Base-by-base conservation (phyloP, 2,113 vertebrate genomes). In the Scalopus aquaticus region DNA sequence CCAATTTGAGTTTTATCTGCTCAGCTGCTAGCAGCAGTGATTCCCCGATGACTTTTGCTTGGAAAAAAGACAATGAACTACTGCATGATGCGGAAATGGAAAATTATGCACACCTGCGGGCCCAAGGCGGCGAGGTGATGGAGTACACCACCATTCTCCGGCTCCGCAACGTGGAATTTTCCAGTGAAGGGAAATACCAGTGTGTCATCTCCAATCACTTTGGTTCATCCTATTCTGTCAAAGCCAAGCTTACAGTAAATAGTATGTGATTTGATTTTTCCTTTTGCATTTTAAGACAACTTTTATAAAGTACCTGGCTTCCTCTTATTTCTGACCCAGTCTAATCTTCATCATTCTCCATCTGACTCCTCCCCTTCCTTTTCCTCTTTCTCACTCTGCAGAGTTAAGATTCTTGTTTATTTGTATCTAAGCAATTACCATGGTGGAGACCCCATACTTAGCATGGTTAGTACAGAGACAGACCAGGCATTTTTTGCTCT, bases 171-270 rank as follows among this genome's bases (percentile, higher is more conserved):
- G 99, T 99, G 54, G 99, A 99, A 30, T 99, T 99, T 94, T 97
- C 98, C 98, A 99, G 98, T 3, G 99, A 99, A 97, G 99, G 99
- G 51, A 99, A 98, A 96, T 99, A 99, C 95, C 99, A 99, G 94
- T 99, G 99, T 44, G 99, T 99, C 97, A 99, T 99, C 98, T 99
- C 99, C 97, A 99, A 99, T 98, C 99, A 99, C 97, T 99, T 99
- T 49, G 99, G 99, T 22, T 99, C 99, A 1, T 99, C 99, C 7
- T 99, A 99, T 94, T 99, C 99, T 60, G 98, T 98, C 96, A 99
- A 99, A 98, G 99, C 99, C 98, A 99, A 99, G 94, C 99, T 99
- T 84, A 99, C 99, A 9, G 99, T 99, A 69, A 99, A 99, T 96
- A 99, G 99, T 99, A 98, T 97, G 99, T 98, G 86, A 95, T n/a